Evolutionary conservation across 2,888 invertebrate genomes (phyloP), one percentile per base, ranked within the genome.

Genomic region (Xiphydria camelus): DNA sequence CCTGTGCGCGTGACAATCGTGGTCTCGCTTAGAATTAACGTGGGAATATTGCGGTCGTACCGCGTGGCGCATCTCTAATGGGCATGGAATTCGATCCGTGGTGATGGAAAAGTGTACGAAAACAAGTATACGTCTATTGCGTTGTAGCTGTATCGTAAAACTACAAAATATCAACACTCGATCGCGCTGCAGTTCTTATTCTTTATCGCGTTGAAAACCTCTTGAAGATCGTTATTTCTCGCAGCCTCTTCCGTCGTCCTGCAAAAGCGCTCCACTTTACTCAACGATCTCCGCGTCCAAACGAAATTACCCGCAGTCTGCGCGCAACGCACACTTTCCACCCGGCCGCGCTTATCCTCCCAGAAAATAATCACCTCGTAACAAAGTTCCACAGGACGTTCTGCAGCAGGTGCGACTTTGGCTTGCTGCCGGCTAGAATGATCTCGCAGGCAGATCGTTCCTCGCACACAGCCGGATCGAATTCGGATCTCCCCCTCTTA

Each of bases 161-260:
- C n/a, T n/a, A n/a, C n/a, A 14, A 18, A 22, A 20, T 29, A 19
- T 51, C 38, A 57, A 49, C 76, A 76, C 20, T 51, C 57, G 49
- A 73, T 64, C 39, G 49, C 51, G 41, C 56, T 52, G 51, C 76
- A 76, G 36, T 73, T 58, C 53, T 66, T 68, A 37, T 61, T 64
- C 53, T 66, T 68, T 23, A 68, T 70, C 3, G 74, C 73, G 33
- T 61, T 62, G 49, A 76, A 73, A 37, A 76, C 58, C 44, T 69
- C 68, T 15, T 57, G 55, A 18, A 76, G 61, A 4, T 68, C 75
- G 45, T 68, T 64, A 41, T 64, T 61, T 37, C 56, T 63, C n/a
- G 69, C 68, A 34, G 60, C 55, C 23, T 63, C 59, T 15, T 67
- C 64, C 5, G 64, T 50, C 14, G 67, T 68, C 47, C 76, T 75